A percentile compares a stretch with the other conserved stretches of the same genome.
Conservation (phyloP, 2,113 vertebrate species). For the Chaetorhynchus papuensis region DNA sequence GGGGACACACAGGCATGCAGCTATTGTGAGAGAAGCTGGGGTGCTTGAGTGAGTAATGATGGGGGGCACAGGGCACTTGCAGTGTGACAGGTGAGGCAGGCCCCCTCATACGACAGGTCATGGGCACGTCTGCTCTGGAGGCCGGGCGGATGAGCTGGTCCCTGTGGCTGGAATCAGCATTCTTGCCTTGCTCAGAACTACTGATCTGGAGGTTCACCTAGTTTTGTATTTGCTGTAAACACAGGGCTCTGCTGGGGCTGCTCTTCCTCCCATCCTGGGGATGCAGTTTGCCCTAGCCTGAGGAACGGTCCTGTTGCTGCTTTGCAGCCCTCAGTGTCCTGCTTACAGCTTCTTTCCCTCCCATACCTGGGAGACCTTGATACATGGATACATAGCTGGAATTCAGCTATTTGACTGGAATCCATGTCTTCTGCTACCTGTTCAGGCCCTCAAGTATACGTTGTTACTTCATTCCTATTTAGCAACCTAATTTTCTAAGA, state of each 20-base stretch:
- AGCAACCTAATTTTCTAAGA: background rate
- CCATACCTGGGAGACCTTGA: background rate
- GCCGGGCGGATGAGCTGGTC: background rate
- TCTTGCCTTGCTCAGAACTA: background rate
- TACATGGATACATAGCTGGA: background rate
- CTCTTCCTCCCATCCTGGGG: background rate
- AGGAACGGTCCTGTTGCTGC: background rate
- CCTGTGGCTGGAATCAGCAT: background rate
- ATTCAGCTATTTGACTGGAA: background rate
- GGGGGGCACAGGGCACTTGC: rapidly evolving
- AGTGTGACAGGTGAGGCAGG: background rate
- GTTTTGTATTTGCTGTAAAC: background rate
- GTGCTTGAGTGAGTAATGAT: rapidly evolving
- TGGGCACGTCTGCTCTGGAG: background rate
- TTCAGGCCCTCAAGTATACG: background rate
- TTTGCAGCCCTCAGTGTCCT: background rate
- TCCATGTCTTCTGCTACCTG: background rate
- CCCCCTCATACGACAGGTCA: background rate
- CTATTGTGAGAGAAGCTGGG: background rate
- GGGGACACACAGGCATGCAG: background rate
- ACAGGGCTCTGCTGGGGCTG: background rate
- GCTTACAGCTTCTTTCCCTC: background rate
- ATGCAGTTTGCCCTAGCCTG: background rate
- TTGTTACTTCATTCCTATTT: background rate
- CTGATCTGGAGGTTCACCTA: background rate